A percentile compares a stretch with the other conserved stretches of the same genome.
Evolutionary conservation across 2,797 vertebrate genomes (phyloP).

Genomic region (Molossus molossus): DNA sequence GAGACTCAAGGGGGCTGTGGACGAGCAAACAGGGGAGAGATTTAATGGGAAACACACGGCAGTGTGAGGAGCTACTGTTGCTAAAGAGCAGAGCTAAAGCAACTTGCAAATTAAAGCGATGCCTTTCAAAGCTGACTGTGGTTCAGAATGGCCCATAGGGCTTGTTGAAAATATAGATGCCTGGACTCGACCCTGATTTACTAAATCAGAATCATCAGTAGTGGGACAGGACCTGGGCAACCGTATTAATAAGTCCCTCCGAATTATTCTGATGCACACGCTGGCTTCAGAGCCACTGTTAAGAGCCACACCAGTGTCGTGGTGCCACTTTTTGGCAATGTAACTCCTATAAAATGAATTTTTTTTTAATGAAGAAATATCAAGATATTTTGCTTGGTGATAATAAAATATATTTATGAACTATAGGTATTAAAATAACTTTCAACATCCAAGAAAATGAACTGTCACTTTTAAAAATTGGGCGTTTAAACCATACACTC

Average conservation of each 20-base stretch:
- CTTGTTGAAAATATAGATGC: neutral
- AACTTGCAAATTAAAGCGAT: neutral
- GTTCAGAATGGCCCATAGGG: neutral
- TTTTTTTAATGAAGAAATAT: constrained; percentile 69
- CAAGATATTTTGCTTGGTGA: constrained; percentile 16
- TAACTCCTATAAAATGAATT: constrained; percentile 48
- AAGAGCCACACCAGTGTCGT: neutral
- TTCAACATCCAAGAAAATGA: constrained; percentile 67
- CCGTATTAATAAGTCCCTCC: neutral
- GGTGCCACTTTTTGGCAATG: neutral
- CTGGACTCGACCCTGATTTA: neutral
- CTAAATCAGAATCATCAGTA: neutral
- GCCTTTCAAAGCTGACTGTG: neutral
- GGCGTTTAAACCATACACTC: constrained; percentile 30
- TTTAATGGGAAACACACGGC: no score
- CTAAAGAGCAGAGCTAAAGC: neutral
- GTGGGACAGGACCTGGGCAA: no score
- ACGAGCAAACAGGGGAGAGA: neutral
- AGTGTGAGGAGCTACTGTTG: neutral
- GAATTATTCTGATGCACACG: neutral
- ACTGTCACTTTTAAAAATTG: constrained; percentile 57
- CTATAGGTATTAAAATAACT: constrained; percentile 56
- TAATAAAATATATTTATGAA: constrained; percentile 36
- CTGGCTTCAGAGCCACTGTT: neutral
- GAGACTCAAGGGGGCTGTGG: neutral